Percentiles rank a stretch among this genome's conserved stretches.
Evolutionary conservation across 2,113 vertebrate genomes (phyloP).

Genomic region (Platycercus adscitus): DNA sequence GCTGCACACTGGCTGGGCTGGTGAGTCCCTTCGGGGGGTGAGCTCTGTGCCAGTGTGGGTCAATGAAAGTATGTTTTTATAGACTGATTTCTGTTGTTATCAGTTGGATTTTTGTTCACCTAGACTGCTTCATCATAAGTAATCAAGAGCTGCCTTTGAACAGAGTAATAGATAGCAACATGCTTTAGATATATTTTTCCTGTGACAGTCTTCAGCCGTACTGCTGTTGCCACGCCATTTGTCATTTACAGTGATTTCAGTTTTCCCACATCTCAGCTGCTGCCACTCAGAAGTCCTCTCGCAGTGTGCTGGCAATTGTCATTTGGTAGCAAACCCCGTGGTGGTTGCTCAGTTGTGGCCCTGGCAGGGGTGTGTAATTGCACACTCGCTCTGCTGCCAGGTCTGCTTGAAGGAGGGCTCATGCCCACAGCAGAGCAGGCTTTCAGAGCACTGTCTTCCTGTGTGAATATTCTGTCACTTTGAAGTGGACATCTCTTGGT

Average conservation of each 20-base stretch:
- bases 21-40: neutral
- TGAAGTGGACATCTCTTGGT: too few species aligned
- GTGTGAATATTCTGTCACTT: neutral
- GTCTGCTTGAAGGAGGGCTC: neutral
- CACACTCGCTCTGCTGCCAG: fast-evolving
- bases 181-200: neutral
- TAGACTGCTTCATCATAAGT: neutral
- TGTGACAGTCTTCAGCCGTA: fast-evolving
- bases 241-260: neutral
- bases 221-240: neutral
- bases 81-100: neutral
- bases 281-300: neutral
- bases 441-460: neutral
- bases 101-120: neutral
- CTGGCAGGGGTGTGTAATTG: too few species aligned
- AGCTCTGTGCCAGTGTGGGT: neutral
- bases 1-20: neutral
- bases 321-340: fast-evolving
- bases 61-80: neutral
- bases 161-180: neutral
- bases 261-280: fast-evolving
- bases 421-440: neutral
- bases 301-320: fast-evolving
- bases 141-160: neutral
- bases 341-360: fast-evolving